phyloP scores from a whole-genome alignment of 1,140 invertebrate genomes.

The Drosophila mauritiana region DNA sequence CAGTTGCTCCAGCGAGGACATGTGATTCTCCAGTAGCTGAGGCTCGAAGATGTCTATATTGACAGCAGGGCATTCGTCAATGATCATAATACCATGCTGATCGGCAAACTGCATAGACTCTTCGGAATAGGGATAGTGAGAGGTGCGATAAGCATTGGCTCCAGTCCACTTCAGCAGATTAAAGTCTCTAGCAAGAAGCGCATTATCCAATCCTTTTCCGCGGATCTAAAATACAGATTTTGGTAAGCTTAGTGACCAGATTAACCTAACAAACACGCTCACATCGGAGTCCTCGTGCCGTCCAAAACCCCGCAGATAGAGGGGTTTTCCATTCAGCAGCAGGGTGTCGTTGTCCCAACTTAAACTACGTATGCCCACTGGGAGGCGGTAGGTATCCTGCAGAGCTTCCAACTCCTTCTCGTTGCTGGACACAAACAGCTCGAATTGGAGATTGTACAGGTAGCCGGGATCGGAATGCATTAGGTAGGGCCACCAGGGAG shows the following conservation, averaged over 20 bases:
- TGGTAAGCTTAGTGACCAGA: not conserved
- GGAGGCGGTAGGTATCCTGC: slow-evolving; percentile 92
- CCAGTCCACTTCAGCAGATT: slow-evolving; percentile 97
- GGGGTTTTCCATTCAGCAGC: slow-evolving; percentile 92
- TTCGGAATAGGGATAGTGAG: slow-evolving; percentile 99
- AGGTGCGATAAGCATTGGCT: slow-evolving; percentile 97
- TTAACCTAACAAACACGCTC: slow-evolving; percentile 56
- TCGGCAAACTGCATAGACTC: slow-evolving; percentile 98
- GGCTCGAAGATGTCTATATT: slow-evolving; percentile 88
- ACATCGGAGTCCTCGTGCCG: slow-evolving; percentile 97
- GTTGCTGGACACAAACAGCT: slow-evolving; percentile 25
- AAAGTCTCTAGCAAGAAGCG: slow-evolving; percentile 95
- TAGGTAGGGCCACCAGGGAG: slow-evolving; percentile 96
- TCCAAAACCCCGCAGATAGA: slow-evolving; percentile 97
- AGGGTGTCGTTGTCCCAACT: slow-evolving; percentile 90
- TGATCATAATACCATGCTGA: slow-evolving; percentile 96
- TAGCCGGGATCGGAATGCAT: slow-evolving; percentile 93
- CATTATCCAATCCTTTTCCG: slow-evolving; percentile 95
- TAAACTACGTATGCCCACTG: slow-evolving; percentile 94
- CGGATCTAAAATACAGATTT: slow-evolving; percentile 87
- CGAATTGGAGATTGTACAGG: slow-evolving; percentile 88
- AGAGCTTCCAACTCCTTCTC: slow-evolving; percentile 70
- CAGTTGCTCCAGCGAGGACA: slow-evolving; percentile 93
- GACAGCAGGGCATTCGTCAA: slow-evolving; percentile 97
- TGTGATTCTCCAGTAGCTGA: slow-evolving; percentile 90